Evolutionary conservation across 30 jellyfish, hydroid and myxozoan genomes (phyloP), one percentile per base, ranked within the genome.

Genomic region (Chironex yamaguchii): DNA sequence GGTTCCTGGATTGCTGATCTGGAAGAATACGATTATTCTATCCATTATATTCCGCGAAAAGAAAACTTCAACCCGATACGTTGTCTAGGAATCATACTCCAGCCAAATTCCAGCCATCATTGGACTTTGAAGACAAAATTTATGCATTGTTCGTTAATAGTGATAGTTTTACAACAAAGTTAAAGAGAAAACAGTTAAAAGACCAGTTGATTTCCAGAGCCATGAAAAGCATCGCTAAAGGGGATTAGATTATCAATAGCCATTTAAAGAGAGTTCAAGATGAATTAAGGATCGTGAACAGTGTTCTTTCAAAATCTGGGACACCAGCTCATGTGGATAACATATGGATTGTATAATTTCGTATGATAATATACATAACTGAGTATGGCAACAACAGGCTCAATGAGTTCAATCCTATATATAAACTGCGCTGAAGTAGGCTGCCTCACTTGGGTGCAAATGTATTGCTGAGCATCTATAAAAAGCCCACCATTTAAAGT

Each of bases 1-100:
- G 90, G 71, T 20, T 82, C 82, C 2, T 79, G 90, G 90, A 21
- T 79, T 17, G 63, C 90, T 33, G 90, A 79, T 17, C 62, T 63
- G 24, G 90, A 79, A 79, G 90, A 79, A 62, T 62, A 1, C 48
- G 32, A 64, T 24, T 79, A 58, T 64, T 58, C 90, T 20, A 34
- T 79, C 17, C 52, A 79, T 23, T 62, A 63, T 34, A 58, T 79
- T 62, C 82, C 83, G 14, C 82, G 90, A 1, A 58, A 14, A 63
- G 30, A 4, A 13, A 79, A 79, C 29, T 63, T 20, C 36, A 79
- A 64, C 82, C 83, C 33, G 90, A 79, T 35, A 73, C 89, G 11
- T 35, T 78, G 21, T 78, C 89, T 17, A 32, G 89, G 29, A 52
- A 52, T 52, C 2, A 26, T 2, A 52, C 34, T 1, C 68, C 81